These are phyloP conservation scores for Steinernema hermaphroditum DNA, from an alignment of 2,888 invertebrate species.

Conservation along the genomic window DNA sequence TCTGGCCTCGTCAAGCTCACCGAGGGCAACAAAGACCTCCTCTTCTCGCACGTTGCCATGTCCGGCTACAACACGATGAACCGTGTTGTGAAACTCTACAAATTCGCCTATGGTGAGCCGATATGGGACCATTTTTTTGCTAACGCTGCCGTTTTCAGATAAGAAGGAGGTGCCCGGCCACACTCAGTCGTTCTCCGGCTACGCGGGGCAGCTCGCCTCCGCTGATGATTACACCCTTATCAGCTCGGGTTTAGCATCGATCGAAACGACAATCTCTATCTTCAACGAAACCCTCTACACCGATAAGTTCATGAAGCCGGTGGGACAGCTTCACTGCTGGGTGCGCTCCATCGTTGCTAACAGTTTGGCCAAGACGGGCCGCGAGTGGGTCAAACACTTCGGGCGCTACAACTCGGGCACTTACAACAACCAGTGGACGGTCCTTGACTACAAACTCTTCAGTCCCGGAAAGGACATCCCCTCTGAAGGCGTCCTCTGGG, in stretches of 20 bases:
- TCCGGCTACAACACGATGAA: constrained; percentile 64
- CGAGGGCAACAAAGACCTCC: constrained; percentile 56
- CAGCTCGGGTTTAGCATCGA: constrained; percentile 70
- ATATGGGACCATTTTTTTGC: not conserved
- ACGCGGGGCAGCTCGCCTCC: constrained; percentile 65
- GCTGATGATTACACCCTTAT: constrained; percentile 66
- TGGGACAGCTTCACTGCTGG: constrained; percentile 72
- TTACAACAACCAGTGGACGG: constrained; percentile 76
- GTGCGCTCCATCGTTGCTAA: constrained; percentile 82
- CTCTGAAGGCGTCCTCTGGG: constrained; percentile 72
- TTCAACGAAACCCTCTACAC: constrained; percentile 75
- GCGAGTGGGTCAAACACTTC: constrained; percentile 67
- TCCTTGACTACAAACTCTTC: constrained; percentile 70
- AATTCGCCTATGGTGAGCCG: constrained; percentile 74
- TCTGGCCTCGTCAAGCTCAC: constrained; percentile 63
- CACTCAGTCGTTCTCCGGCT: constrained; percentile 64
- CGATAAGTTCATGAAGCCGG: constrained; percentile 74
- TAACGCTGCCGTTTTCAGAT: constrained; percentile 39
- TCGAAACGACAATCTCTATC: constrained; percentile 80
- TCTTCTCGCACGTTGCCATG: constrained; percentile 64
- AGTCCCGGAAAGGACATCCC: constrained; percentile 68
- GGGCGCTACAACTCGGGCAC: constrained; percentile 80
- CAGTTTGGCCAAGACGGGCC: constrained; percentile 73
- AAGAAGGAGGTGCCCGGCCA: constrained; percentile 68
- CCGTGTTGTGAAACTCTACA: constrained; percentile 67